A percentile compares a stretch with the other conserved stretches of the same genome.
phyloP scores from a whole-genome alignment of 2,888 invertebrate species.

The Sericinus montela region DNA sequence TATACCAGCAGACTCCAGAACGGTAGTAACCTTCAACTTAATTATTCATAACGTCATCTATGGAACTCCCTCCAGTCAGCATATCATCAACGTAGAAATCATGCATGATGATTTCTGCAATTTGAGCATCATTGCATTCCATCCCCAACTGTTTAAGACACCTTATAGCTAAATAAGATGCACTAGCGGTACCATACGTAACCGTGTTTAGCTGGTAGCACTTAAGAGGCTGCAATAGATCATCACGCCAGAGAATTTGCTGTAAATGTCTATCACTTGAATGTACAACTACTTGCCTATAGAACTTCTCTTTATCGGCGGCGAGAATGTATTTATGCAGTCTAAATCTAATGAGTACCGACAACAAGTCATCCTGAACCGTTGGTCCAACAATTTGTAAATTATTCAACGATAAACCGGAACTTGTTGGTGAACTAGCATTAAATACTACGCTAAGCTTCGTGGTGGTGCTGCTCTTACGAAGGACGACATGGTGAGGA shows the following conservation, averaged over 20 bases:
- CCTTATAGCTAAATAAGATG: constrained; percentile 27
- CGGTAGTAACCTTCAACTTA: constrained; percentile 20
- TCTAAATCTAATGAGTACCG: constrained; percentile 26
- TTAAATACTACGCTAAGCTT: neutral
- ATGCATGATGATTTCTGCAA: constrained; percentile 23
- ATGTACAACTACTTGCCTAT: constrained; percentile 12
- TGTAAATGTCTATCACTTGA: constrained; percentile 16
- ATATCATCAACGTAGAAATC: constrained; percentile 29
- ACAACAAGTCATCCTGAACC: constrained; percentile 27
- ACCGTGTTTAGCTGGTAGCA: constrained; percentile 26
- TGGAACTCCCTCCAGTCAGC: neutral
- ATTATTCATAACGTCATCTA: constrained; percentile 9
- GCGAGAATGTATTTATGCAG: constrained; percentile 22
- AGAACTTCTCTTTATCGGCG: constrained; percentile 30
- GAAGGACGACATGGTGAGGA: neutral
- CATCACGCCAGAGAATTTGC: constrained; percentile 25
- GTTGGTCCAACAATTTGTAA: constrained; percentile 19
- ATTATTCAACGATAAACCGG: neutral
- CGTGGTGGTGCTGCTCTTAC: neutral
- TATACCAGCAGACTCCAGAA: constrained; percentile 25
- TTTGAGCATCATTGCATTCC: neutral
- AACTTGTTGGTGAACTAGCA: neutral
- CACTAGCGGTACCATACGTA: constrained; percentile 30
- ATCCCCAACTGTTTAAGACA: constrained; percentile 26
- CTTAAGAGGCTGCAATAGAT: constrained; percentile 18